Base-by-base conservation (phyloP, 2,888 invertebrate genomes). In the Idaea aversata region DNA sequence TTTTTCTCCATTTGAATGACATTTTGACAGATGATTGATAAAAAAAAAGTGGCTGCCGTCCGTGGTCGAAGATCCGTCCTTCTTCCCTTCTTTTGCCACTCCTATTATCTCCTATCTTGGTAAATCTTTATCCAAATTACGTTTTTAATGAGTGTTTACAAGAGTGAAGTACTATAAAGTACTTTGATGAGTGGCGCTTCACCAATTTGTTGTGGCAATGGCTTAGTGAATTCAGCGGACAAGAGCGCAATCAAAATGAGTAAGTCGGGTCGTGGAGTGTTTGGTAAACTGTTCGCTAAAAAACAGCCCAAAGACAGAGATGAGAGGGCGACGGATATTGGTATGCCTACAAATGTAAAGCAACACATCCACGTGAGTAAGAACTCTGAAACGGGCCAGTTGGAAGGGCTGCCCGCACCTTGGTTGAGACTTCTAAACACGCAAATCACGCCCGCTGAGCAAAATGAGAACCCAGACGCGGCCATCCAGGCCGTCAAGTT, bases 401-500 rank as follows among this genome's bases (percentile, higher is more conserved):
- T 98, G 75, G 97, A 97, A 77, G 98, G 98, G 0, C 91, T 99
- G 61, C 98, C 98, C 0, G 94, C 95, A 47, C 94, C 97, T 36
- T 98, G 98, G 98, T 90, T 95, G 66, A 93, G 95, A 62, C 93
- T 97, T 64, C 93, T 98, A 74, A 95, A 97, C 79, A 95, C 96
- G 15, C 97, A 97, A 83, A 97, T 98, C 72, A 96, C 97, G 57
- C 95, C 96, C 77, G 96, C 96, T 59, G 98, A 98, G 83, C 97
- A 98, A 87, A 95, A 96, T 84, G 95, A 97, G 78, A 97, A 99
- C 90, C 98, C 98, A 3, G 95, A 96, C 78, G 98, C 98, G 57
- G 98, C 98, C 1, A 95, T 98, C 65, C 97, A 97, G 82, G 99
- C 98, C 35, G 95, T 99, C 64, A 97, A 97, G 80, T 97, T 96